Conservation (phyloP, 2,113 vertebrate species). For the Anoplopoma fimbria region DNA sequence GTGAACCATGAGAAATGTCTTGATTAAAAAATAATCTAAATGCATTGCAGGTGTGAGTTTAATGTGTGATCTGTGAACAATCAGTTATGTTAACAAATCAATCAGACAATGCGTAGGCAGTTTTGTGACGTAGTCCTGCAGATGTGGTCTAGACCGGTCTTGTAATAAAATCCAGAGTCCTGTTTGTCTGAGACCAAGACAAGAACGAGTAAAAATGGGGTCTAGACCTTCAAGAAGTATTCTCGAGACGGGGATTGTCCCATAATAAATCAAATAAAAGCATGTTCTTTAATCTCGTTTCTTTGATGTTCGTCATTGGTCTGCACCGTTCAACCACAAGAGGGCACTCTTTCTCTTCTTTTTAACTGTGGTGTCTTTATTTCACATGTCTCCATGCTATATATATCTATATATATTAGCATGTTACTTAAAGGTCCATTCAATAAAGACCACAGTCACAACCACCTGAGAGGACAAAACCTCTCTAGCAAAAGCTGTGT, state of each 20-base stretch:
- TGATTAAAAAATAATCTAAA: too few species aligned
- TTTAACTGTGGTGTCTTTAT: background rate
- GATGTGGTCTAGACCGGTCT: too few species aligned
- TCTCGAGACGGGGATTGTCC: background rate
- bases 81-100: too few species aligned
- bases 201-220: too few species aligned
- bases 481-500: background rate
- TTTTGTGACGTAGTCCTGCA: too few species aligned
- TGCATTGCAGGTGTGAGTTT: too few species aligned
- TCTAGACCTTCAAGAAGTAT: background rate
- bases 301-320: background rate
- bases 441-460: background rate
- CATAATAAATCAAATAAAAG: background rate
- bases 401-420: too few species aligned
- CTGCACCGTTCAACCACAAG: constrained; percentile 45
- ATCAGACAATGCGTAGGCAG: too few species aligned
- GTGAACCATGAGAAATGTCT: too few species aligned
- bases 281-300: background rate
- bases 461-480: background rate
- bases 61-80: too few species aligned
- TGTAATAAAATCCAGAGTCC: too few species aligned
- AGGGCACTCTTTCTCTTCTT: constrained; percentile 47
- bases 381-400: background rate
- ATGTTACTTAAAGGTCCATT: background rate
- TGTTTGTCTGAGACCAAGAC: too few species aligned